Conservation (phyloP, 2,113 vertebrate genomes). For the Bufo gargarizans region DNA sequence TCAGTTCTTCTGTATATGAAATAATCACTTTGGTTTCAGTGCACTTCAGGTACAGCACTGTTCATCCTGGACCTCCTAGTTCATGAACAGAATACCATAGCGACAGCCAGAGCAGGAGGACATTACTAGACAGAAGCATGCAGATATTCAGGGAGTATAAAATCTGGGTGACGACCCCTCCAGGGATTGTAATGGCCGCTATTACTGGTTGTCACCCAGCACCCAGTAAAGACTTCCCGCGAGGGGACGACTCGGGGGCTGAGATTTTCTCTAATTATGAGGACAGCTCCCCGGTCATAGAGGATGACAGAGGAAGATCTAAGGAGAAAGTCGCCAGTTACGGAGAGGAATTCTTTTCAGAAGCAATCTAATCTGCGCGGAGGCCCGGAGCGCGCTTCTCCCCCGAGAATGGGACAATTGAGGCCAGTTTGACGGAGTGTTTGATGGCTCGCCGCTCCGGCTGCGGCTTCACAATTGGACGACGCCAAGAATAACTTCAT, state of each 20-base stretch:
- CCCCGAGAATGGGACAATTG: conserved; percentile 61
- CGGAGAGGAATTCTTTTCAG: conserved; percentile 62
- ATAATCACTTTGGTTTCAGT: too few species aligned
- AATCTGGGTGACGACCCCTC: background rate
- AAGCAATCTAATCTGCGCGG: conserved; percentile 64
- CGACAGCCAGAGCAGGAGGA: too few species aligned
- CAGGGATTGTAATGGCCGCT: background rate
- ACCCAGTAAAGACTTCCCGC: background rate
- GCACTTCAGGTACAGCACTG: too few species aligned
- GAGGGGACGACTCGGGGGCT: background rate
- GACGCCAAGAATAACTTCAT: conserved; percentile 69
- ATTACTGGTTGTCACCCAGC: background rate
- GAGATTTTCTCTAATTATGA: background rate
- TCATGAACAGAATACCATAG: too few species aligned
- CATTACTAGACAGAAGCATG: background rate
- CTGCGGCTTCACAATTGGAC: conserved; percentile 64
- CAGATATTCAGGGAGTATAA: background rate
- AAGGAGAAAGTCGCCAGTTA: conserved; percentile 60
- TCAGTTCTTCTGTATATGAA: too few species aligned
- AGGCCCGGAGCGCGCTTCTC: conserved; percentile 69
- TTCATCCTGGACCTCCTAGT: too few species aligned
- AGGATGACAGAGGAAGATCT: conserved; percentile 12
- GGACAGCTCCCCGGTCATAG: background rate
- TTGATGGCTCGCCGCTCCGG: conserved; percentile 62
- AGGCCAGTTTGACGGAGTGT: conserved; percentile 73